Evolutionary conservation across 2,797 vertebrate genomes (phyloP).

Genomic region (Argyrosomus regius): DNA sequence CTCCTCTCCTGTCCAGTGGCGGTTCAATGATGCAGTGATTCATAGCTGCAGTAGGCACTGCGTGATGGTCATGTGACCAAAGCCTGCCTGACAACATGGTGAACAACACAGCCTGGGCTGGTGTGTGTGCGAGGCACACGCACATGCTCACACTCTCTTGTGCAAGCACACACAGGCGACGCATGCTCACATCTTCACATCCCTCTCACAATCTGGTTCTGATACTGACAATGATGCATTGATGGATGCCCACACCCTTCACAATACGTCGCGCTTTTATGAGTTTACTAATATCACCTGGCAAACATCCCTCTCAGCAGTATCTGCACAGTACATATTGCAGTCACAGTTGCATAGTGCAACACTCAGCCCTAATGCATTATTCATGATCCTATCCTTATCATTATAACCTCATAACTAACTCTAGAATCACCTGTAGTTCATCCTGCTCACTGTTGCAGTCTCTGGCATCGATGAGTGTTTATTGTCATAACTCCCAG

Average conservation of each 20-base stretch:
- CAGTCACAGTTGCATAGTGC: conserved; percentile 15
- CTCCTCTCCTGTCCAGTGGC: conserved; percentile 70
- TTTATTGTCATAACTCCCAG: conserved; percentile 37
- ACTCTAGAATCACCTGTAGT: conserved; percentile 21
- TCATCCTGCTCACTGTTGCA: conserved; percentile 31
- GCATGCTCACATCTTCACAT: conserved; percentile 47
- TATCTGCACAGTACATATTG: conserved; percentile 29
- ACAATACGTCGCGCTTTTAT: conserved; percentile 5
- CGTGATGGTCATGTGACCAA: conserved; percentile 85
- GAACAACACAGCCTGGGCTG: conserved; percentile 71
- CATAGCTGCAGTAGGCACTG: conserved; percentile 83
- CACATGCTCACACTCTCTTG: conserved; percentile 42
- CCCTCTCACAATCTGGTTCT: conserved; percentile 35
- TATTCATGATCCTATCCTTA: conserved; percentile 51
- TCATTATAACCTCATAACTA: conserved; percentile 45
- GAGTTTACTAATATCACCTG: conserved; percentile 29
- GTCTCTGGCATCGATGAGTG: not conserved
- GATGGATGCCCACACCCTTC: conserved; percentile 33
- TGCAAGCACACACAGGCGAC: conserved; percentile 26
- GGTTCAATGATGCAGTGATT: conserved; percentile 82
- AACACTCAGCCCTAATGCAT: conserved; percentile 48
- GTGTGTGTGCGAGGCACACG: conserved; percentile 27
- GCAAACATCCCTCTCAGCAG: conserved; percentile 29
- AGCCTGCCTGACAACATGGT: conserved; percentile 89
- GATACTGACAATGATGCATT: conserved; percentile 36